These are phyloP conservation scores for Tangara arthus DNA, from an alignment of 2,797 vertebrate species.

Conservation along the genomic window DNA sequence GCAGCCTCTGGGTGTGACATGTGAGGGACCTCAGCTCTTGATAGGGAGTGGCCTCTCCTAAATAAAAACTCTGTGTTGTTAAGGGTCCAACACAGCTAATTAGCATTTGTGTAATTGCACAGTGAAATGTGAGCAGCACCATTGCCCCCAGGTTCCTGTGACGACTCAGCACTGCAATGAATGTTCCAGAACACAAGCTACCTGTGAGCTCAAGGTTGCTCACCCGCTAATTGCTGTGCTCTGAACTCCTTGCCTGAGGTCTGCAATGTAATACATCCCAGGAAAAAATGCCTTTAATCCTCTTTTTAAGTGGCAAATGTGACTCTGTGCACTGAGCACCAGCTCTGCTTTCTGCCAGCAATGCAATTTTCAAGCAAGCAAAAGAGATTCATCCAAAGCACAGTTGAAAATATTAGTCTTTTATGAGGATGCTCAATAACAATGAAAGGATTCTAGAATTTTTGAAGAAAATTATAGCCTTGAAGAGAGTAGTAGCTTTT, in stretches of 20 bases:
- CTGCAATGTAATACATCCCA: neutral
- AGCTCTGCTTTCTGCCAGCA: neutral
- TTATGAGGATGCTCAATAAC: constrained; percentile 22
- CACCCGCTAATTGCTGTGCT: neutral
- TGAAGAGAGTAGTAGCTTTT: constrained; percentile 50
- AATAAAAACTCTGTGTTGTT: neutral
- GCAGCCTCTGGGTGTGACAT: neutral
- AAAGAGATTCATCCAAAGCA: constrained; percentile 5
- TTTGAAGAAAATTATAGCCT: constrained; percentile 51
- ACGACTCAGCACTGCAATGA: neutral
- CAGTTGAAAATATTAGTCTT: constrained; percentile 22
- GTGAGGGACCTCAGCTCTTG: neutral
- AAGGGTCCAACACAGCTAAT: neutral
- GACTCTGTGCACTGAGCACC: neutral
- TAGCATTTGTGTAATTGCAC: neutral
- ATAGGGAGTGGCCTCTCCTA: neutral
- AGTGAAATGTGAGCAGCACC: neutral
- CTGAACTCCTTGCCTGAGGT: neutral
- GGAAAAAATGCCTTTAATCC: neutral
- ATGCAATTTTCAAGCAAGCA: neutral
- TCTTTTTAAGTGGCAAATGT: neutral
- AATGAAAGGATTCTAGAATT: constrained; percentile 45
- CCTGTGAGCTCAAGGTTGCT: neutral
- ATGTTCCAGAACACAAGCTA: neutral
- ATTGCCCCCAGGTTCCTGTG: neutral